Evolutionary conservation across 2,888 invertebrate genomes (phyloP).

Genomic region (Noctua janthina): DNA sequence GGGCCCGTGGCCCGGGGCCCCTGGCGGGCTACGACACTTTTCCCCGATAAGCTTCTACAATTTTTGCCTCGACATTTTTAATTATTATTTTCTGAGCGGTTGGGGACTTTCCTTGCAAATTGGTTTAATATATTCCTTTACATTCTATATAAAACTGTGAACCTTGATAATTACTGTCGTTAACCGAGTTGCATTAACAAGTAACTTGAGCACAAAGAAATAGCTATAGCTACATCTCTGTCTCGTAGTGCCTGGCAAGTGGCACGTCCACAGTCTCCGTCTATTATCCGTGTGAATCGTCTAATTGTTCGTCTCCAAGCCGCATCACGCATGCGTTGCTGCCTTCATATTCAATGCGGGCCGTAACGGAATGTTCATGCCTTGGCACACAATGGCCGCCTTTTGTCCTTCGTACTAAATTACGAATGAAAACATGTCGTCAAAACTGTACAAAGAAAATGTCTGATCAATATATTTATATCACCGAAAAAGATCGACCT

Average conservation of each 20-base stretch:
- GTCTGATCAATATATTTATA: conserved; percentile 7
- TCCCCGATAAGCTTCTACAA: neutral
- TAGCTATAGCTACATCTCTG: neutral
- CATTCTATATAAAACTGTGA: neutral
- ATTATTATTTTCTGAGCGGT: neutral
- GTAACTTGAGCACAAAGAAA: neutral
- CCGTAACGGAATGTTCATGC: conserved; percentile 3
- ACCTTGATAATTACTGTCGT: neutral
- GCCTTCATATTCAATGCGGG: conserved; percentile 33
- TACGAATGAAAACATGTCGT: neutral
- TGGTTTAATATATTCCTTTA: neutral
- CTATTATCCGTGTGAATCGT: conserved; percentile 26
- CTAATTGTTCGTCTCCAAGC: conserved; percentile 42
- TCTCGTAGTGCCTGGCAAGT: neutral
- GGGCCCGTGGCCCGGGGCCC: neutral
- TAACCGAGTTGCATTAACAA: neutral
- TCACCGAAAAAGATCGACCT: neutral
- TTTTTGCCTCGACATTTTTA: conserved; percentile 3
- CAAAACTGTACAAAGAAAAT: neutral
- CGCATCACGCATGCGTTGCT: conserved; percentile 53
- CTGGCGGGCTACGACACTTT: neutral
- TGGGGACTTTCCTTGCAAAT: neutral
- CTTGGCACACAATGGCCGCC: conserved; percentile 7
- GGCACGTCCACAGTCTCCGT: neutral
- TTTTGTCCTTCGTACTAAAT: neutral